Evolutionary conservation across 2,113 vertebrate genomes (phyloP).

Genomic region (Pimephales promelas): DNA sequence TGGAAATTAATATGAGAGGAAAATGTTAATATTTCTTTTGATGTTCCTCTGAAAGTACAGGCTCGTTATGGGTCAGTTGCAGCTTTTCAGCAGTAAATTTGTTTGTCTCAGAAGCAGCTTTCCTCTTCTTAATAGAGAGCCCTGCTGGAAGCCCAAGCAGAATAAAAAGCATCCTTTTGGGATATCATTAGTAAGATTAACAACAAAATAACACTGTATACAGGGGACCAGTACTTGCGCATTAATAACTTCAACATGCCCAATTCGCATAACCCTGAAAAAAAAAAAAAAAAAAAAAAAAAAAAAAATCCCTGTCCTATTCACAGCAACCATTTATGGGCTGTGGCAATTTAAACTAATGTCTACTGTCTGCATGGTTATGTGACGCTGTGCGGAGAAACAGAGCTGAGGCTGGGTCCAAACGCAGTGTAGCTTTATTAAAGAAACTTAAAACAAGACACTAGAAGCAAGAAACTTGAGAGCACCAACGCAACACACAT

Average conservation of each 20-base stretch:
- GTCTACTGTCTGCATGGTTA: slow-evolving; percentile 60
- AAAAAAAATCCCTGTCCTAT: slow-evolving; percentile 13
- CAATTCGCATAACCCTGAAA: slow-evolving; percentile 52
- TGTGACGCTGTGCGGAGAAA: too few species aligned
- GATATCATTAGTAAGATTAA: slow-evolving; percentile 71
- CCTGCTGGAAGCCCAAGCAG: slow-evolving; percentile 24
- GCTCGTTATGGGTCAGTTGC: slow-evolving; percentile 44
- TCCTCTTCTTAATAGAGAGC: slow-evolving; percentile 45
- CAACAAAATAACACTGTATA: slow-evolving; percentile 62
- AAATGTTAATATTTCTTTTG: slow-evolving; percentile 41
- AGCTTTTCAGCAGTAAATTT: slow-evolving; percentile 56
- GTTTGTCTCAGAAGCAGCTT: slow-evolving; percentile 38
- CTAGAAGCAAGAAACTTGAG: too few species aligned
- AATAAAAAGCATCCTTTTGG: slow-evolving; percentile 57
- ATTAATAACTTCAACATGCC: slow-evolving; percentile 54
- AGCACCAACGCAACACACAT: too few species aligned
- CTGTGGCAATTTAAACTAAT: slow-evolving; percentile 64
- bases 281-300: background rate
- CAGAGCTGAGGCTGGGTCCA: too few species aligned
- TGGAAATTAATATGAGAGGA: slow-evolving; percentile 6
- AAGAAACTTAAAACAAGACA: too few species aligned
- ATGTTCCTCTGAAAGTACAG: slow-evolving; percentile 33
- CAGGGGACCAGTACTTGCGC: slow-evolving; percentile 53
- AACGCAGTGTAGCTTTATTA: too few species aligned
- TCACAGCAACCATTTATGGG: slow-evolving; percentile 55